Evolutionary conservation across 1,140 invertebrate species (phyloP).

Genomic region (Phymorhynchus buccinoides): DNA sequence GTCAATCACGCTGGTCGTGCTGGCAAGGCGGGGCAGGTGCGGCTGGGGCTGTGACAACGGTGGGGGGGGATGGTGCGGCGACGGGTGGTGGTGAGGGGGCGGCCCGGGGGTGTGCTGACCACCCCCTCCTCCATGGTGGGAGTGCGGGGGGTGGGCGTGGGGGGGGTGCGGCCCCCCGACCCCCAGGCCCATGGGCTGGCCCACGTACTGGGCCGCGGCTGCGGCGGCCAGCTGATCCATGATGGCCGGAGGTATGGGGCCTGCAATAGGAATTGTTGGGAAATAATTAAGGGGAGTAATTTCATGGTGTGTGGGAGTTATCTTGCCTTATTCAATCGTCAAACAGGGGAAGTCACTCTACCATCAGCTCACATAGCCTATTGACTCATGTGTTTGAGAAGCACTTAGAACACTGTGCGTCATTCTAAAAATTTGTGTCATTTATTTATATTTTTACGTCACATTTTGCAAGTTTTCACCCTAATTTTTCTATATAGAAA

Average conservation of each 20-base stretch:
- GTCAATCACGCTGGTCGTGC: neutral
- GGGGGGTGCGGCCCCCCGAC: neutral
- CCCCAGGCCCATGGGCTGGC: neutral
- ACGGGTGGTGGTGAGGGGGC: neutral
- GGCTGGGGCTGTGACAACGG: slow-evolving; percentile 6
- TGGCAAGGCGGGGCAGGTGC: neutral
- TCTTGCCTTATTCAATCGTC: too few species aligned
- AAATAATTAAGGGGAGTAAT: too few species aligned
- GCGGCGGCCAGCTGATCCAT: slow-evolving; percentile 36
- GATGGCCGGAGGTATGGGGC: slow-evolving; percentile 35
- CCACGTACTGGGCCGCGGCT: slow-evolving; percentile 31
- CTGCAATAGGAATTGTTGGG: neutral
- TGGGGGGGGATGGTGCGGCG: slow-evolving; percentile 1
- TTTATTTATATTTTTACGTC: too few species aligned
- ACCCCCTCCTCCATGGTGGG: neutral
- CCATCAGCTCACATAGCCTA: too few species aligned
- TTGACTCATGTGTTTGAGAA: too few species aligned
- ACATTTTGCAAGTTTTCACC: too few species aligned
- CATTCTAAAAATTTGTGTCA: too few species aligned
- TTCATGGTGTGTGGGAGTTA: too few species aligned
- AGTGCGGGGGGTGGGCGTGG: neutral
- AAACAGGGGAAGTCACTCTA: too few species aligned
- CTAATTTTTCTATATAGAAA: too few species aligned
- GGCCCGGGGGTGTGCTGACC: neutral
- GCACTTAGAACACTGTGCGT: too few species aligned